A percentile compares a stretch with the other conserved stretches of the same genome.
Evolutionary conservation across 1,140 invertebrate genomes (phyloP).

Genomic region (Cherax destructor): DNA sequence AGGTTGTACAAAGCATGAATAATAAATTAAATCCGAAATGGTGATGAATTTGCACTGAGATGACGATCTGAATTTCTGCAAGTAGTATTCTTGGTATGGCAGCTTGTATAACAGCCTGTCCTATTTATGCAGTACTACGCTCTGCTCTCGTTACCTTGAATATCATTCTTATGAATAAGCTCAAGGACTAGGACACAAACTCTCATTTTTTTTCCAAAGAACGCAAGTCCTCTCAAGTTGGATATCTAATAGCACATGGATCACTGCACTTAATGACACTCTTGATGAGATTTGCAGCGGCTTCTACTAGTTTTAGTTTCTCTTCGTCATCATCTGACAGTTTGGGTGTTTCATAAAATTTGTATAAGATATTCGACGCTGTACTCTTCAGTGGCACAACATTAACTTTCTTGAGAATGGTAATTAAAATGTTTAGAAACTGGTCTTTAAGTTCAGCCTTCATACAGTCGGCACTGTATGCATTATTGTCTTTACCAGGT

Average conservation of each 20-base stretch:
- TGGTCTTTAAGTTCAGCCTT: background rate
- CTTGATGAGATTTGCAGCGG: slow-evolving; percentile 34
- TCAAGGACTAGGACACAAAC: background rate
- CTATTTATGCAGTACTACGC: slow-evolving; percentile 60
- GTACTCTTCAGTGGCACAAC: background rate
- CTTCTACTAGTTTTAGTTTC: background rate
- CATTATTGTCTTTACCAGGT: background rate
- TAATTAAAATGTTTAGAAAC: background rate
- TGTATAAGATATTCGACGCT: background rate
- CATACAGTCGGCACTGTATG: slow-evolving; percentile 12
- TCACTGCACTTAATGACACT: background rate
- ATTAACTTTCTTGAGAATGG: background rate
- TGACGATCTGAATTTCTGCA: slow-evolving; percentile 72
- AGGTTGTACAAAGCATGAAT: slow-evolving; percentile 67
- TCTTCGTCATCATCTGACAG: background rate
- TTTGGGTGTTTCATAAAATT: background rate
- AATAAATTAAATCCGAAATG: slow-evolving; percentile 71
- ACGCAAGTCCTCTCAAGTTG: background rate
- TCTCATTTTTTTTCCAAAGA: background rate
- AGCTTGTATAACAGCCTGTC: slow-evolving; percentile 72
- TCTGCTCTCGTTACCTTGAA: background rate
- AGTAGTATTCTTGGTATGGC: slow-evolving; percentile 70
- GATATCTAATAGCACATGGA: background rate
- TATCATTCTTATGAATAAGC: slow-evolving; percentile 1
- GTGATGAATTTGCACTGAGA: slow-evolving; percentile 72